phyloP scores from a whole-genome alignment of 2,797 vertebrate genomes.

The Syndactyla subalaris region DNA sequence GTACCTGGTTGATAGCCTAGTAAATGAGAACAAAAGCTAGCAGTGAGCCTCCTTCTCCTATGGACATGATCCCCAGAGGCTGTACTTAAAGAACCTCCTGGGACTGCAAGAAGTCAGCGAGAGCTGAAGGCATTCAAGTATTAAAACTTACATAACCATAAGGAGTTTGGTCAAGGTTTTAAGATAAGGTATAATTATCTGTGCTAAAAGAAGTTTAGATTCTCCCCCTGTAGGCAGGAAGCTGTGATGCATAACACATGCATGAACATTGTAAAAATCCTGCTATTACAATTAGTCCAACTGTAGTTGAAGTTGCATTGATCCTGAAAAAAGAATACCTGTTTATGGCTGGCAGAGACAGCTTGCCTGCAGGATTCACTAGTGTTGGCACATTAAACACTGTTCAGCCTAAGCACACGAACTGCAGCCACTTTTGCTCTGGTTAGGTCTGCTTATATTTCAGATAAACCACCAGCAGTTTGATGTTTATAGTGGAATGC shows the following conservation, averaged over 20 bases:
- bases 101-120: neutral
- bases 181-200: neutral
- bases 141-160: neutral
- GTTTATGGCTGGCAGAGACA: neutral
- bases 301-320: neutral
- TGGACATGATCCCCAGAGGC: neutral
- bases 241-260: neutral
- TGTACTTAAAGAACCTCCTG: neutral
- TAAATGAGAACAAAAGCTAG: neutral
- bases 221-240: neutral
- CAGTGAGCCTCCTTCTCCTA: neutral
- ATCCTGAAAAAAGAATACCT: conserved; percentile 17
- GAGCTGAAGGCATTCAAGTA: neutral
- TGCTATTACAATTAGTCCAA: neutral
- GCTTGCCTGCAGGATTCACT: neutral
- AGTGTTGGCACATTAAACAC: neutral
- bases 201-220: neutral
- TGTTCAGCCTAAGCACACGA: neutral
- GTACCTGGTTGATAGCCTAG: neutral
- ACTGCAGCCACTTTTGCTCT: conserved; percentile 9
- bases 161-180: neutral
- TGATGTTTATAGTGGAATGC: conserved; percentile 54
- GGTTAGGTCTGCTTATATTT: conserved; percentile 44
- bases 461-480: conserved; percentile 49
- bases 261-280: neutral